Conservation (phyloP, 1,140 invertebrate species). For the Epicauta chinensis region DNA sequence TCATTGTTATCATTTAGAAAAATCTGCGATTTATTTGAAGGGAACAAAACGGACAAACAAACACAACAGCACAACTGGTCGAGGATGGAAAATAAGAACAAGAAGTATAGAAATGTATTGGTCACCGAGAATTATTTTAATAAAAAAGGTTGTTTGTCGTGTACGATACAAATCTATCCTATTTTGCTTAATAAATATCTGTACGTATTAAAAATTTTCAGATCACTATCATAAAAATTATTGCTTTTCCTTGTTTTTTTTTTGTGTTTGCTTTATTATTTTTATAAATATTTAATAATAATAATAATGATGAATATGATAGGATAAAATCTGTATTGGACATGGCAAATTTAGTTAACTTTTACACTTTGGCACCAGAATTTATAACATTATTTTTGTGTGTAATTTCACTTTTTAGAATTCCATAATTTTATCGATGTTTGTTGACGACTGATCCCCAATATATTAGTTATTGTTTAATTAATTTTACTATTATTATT, state of each 20-base stretch:
- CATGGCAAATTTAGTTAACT: conserved; percentile 6
- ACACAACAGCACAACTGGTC: too few relatives aligned
- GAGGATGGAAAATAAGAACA: conserved; percentile 36
- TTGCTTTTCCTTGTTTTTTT: conserved; percentile 1
- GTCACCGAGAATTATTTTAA: conserved; percentile 22
- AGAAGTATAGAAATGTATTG: conserved; percentile 26
- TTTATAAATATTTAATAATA: conserved; percentile 11
- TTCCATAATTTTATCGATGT: conserved; percentile 35
- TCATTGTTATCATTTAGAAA: too few relatives aligned
- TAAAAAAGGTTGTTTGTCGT: neutral
- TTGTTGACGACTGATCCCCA: conserved; percentile 37
- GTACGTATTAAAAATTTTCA: too few relatives aligned
- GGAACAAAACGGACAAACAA: too few relatives aligned
- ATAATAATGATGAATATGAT: conserved; percentile 6
- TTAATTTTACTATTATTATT: conserved; percentile 1
- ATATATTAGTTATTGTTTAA: conserved; percentile 26
- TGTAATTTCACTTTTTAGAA: conserved; percentile 31
- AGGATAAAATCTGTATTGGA: conserved; percentile 1
- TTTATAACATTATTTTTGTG: conserved; percentile 5
- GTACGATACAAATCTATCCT: neutral
- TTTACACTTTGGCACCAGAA: conserved; percentile 39
- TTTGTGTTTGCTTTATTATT: neutral
- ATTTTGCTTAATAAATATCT: too few relatives aligned
- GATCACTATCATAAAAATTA: neutral
- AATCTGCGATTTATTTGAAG: too few relatives aligned